Base-by-base conservation (phyloP, 2,888 invertebrate genomes). In the Ormyrus labotus region DNA sequence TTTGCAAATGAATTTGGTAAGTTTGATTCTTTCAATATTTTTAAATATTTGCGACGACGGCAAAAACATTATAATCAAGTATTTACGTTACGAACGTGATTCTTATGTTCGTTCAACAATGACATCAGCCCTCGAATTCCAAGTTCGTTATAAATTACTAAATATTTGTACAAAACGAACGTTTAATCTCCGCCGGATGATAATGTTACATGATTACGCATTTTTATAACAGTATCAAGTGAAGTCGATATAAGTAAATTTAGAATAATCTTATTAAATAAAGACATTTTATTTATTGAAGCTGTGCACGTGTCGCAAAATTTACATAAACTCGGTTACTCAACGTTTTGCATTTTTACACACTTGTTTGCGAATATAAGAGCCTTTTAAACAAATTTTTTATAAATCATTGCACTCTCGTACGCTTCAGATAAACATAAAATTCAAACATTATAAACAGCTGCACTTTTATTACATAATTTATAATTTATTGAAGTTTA, bases 21-120 rank as follows among this genome's bases (percentile, higher is more conserved):
- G 2, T 4, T 11, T 45, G 71, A 78, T 78, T 74, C 60, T 63
- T 50, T 61, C 69, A 74, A 69, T 81, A 75, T 81, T 81, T 58
- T 74, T 78, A 81, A 78, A 81, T 81, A 81, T 81, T 81, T 81
- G 34, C 53, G 61, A 10, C 19, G 8, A 9, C 7, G 67, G 63
- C 63, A 57, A 74, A 72, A 64, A 70, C 64, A 77, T 60, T 61
- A 48, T 50, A 65, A 81, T 77, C 77, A 19, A 45, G 48, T 67
- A 78, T 78, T 73, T 70, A n/a, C 71, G 47, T 67, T 67, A 50
- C 19, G 70, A 48, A 81, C 81, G 81, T 81, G 78, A 78, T 78
- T 63, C 55, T 65, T 50, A 64, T 65, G 61, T 65, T 78, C 55
- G 50, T 60, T 60, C 64, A 11, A 58, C 51, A 45, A 47, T 34